These are phyloP conservation scores for Choristoneura rosaceana DNA, from an alignment of 2,888 invertebrate species.

Conservation along the genomic window DNA sequence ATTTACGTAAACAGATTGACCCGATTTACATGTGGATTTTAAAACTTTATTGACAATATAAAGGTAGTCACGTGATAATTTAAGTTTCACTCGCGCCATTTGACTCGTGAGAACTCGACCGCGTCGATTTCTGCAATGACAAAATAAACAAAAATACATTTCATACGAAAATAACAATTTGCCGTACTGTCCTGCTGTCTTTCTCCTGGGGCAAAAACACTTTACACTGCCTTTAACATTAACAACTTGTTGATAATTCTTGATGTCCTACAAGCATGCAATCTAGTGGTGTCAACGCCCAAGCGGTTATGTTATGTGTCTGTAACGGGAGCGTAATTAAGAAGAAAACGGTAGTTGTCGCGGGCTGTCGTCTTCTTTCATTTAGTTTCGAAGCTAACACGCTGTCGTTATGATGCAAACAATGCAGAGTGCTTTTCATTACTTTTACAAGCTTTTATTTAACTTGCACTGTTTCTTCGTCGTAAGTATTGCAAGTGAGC, in stretches of 20 bases:
- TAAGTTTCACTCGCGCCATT: slow-evolving; percentile 27
- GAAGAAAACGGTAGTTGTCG: slow-evolving; percentile 63
- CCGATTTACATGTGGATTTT: slow-evolving; percentile 22
- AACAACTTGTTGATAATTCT: slow-evolving; percentile 6
- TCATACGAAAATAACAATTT: too few relatives aligned
- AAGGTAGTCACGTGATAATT: slow-evolving; percentile 6
- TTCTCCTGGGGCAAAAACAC: background rate
- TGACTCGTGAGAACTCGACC: slow-evolving; percentile 33
- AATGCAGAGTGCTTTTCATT: background rate
- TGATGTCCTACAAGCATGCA: slow-evolving; percentile 4
- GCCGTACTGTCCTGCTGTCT: background rate
- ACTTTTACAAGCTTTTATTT: background rate
- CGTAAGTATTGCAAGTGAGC: too few relatives aligned
- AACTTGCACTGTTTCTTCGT: background rate
- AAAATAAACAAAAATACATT: background rate
- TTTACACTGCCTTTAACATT: slow-evolving; percentile 1
- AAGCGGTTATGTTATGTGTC: slow-evolving; percentile 36
- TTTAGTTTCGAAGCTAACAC: slow-evolving; percentile 14
- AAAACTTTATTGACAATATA: slow-evolving; percentile 17
- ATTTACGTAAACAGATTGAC: slow-evolving; percentile 35
- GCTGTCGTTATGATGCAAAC: slow-evolving; percentile 15
- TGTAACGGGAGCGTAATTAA: slow-evolving; percentile 44
- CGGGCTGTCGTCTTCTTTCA: slow-evolving; percentile 41
- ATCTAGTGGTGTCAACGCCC: slow-evolving; percentile 22
- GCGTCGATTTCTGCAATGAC: background rate